These are phyloP conservation scores for Phoeniculus purpureus DNA, from an alignment of 2,797 vertebrate genomes.

Conservation along the genomic window DNA sequence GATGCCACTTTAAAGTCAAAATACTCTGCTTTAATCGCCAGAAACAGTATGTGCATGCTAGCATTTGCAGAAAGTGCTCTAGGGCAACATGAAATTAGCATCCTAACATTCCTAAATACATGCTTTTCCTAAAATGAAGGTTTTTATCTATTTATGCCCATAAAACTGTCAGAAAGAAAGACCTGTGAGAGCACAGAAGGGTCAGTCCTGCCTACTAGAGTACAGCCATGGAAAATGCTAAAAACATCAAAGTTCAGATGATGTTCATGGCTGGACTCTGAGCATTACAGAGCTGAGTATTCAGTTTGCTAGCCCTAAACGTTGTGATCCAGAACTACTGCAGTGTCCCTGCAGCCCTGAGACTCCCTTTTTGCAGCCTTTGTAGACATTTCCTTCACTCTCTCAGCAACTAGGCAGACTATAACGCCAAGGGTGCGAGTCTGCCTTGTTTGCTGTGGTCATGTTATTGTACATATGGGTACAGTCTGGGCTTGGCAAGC, in stretches of 20 bases:
- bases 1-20: slow-evolving; percentile 69
- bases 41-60: slow-evolving; percentile 53
- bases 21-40: slow-evolving; percentile 62
- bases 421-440: neutral
- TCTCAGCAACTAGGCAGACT: neutral
- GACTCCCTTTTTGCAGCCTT: neutral
- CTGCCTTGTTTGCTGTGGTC: neutral
- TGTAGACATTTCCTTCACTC: neutral
- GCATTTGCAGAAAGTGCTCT: slow-evolving; percentile 75
- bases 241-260: slow-evolving; percentile 42
- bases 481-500: neutral
- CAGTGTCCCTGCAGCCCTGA: neutral
- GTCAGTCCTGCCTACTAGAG: slow-evolving; percentile 18
- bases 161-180: slow-evolving; percentile 51
- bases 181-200: slow-evolving; percentile 31
- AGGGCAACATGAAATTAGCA: slow-evolving; percentile 59
- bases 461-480: neutral
- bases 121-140: slow-evolving; percentile 70
- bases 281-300: slow-evolving; percentile 7
- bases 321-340: neutral
- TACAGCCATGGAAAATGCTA: slow-evolving; percentile 6
- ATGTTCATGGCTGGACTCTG: neutral
- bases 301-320: neutral
- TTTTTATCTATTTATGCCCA: slow-evolving; percentile 65
- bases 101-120: slow-evolving; percentile 66